Conservation (phyloP, 2,888 invertebrate species). For the Caenorhabditis plicata region DNA sequence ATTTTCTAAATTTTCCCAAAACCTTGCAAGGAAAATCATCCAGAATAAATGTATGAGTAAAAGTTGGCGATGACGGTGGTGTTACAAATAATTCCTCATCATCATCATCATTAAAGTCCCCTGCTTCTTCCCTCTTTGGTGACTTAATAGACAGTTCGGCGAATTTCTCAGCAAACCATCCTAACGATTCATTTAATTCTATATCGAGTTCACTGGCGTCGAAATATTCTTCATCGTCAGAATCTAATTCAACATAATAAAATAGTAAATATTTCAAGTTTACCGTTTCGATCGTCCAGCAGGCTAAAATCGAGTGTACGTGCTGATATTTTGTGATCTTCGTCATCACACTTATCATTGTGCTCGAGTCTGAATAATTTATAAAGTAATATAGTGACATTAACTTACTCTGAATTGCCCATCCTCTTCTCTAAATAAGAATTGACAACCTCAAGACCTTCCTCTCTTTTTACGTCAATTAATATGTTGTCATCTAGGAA, state of each 20-base stretch:
- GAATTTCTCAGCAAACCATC: slow-evolving; percentile 16
- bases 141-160: slow-evolving; percentile 19
- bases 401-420: neutral
- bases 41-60: slow-evolving; percentile 24
- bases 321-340: neutral
- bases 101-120: neutral
- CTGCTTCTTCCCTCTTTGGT: slow-evolving; percentile 3
- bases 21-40: slow-evolving; percentile 35
- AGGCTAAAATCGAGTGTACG: too few species aligned
- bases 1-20: neutral
- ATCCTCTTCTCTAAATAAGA: neutral
- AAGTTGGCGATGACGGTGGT: slow-evolving; percentile 32
- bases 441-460: slow-evolving; percentile 8
- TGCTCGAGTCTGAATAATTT: neutral
- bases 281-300: too few species aligned
- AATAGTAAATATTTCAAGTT: too few species aligned
- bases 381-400: neutral
- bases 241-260: slow-evolving; percentile 16
- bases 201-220: too few species aligned
- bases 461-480: slow-evolving; percentile 6
- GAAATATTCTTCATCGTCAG: neutral
- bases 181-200: slow-evolving; percentile 27
- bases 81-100: slow-evolving; percentile 23
- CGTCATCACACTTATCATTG: neutral
- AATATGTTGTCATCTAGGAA: slow-evolving; percentile 2